Conservation (phyloP, 2,797 vertebrate genomes). For the Myoxocephalus aenaeus region DNA sequence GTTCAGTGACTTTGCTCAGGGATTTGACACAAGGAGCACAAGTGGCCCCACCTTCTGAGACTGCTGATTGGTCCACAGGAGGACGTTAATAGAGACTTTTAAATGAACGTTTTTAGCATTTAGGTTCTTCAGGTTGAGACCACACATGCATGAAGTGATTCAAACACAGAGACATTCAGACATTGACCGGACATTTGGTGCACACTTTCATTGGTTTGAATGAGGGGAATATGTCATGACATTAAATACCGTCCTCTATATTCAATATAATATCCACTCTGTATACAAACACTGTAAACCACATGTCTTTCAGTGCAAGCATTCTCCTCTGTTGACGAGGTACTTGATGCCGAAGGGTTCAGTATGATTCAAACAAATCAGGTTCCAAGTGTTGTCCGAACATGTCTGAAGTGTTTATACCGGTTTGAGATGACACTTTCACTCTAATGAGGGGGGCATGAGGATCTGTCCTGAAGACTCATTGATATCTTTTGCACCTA, state of each 20-base stretch:
- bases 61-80: constrained; percentile 72
- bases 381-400: background rate
- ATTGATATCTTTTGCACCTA: background rate
- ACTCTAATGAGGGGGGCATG: background rate
- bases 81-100: constrained; percentile 65
- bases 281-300: constrained; percentile 52
- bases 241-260: constrained; percentile 33
- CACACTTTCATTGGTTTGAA: constrained; percentile 29
- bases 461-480: background rate
- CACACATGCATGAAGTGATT: constrained; percentile 57
- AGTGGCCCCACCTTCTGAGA: constrained; percentile 72
- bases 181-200: constrained; percentile 34
- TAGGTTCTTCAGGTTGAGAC: constrained; percentile 59
- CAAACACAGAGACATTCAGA: constrained; percentile 43
- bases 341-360: constrained; percentile 16
- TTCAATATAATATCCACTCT: constrained; percentile 52
- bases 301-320: constrained; percentile 34
- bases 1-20: constrained; percentile 84
- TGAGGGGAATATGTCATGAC: constrained; percentile 31
- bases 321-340: constrained; percentile 19
- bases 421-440: background rate
- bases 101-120: constrained; percentile 60
- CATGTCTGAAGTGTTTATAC: background rate
- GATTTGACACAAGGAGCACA: constrained; percentile 84
- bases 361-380: constrained; percentile 40